Evolutionary conservation across 2,113 vertebrate genomes (phyloP).

Genomic region (Symphodus melops): DNA sequence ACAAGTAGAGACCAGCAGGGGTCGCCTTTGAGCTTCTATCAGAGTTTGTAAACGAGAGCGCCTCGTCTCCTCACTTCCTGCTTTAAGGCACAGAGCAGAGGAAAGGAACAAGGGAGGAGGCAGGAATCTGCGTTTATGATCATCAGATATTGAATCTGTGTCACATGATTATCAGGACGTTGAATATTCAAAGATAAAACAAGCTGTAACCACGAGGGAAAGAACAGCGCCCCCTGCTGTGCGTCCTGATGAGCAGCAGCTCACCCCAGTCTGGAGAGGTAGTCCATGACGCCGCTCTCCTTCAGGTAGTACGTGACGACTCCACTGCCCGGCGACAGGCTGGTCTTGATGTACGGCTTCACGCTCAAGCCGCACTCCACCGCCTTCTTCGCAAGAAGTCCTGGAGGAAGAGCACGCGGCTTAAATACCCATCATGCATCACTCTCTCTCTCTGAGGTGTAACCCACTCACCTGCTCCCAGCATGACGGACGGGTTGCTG

Average conservation of each 20-base stretch:
- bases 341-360: conserved; percentile 97
- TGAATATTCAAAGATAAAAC: no score
- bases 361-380: conserved; percentile 89
- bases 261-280: conserved; percentile 79
- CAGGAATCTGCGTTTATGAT: no score
- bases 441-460: no score
- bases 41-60: no score
- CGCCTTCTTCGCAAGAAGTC: conserved; percentile 95
- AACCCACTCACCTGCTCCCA: conserved; percentile 89
- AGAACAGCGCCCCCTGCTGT: no score
- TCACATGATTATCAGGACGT: no score
- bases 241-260: not conserved
- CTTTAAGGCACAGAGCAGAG: no score
- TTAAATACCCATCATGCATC: not conserved
- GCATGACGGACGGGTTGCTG: conserved; percentile 98
- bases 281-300: conserved; percentile 95
- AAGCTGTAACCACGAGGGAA: no score
- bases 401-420: conserved; percentile 71
- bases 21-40: no score
- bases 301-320: conserved; percentile 98
- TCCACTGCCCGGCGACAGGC: conserved; percentile 95
- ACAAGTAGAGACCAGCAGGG: not conserved
- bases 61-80: no score
- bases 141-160: no score
- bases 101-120: no score